Conservation (phyloP, 1,140 invertebrate species). For the Asobara japonica region DNA sequence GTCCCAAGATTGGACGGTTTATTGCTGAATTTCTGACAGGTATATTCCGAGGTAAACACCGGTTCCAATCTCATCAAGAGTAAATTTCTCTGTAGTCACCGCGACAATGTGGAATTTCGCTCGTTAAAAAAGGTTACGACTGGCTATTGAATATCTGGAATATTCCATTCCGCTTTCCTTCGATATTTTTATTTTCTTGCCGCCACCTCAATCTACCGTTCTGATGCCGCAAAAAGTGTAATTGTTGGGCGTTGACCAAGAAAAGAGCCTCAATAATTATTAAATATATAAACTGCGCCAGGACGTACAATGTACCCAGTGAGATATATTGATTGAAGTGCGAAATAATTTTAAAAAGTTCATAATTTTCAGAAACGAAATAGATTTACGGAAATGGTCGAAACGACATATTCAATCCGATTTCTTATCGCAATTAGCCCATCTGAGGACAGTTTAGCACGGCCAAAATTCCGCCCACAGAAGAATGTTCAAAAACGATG, state of each 20-base stretch:
- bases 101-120: background rate
- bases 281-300: background rate
- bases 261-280: background rate
- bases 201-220: background rate
- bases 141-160: conserved; percentile 7
- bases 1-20: background rate
- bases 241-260: background rate
- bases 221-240: background rate
- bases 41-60: background rate
- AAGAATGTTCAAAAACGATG: too few species aligned
- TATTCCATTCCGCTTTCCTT: background rate
- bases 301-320: background rate
- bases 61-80: background rate
- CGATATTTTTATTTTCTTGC: background rate
- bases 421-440: too few species aligned
- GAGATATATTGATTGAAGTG: too few species aligned
- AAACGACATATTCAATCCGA: too few species aligned
- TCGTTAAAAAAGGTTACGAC: background rate
- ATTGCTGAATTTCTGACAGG: background rate
- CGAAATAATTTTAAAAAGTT: too few species aligned
- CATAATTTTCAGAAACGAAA: too few species aligned
- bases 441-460: too few species aligned
- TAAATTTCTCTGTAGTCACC: background rate
- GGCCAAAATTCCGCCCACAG: too few species aligned
- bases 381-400: too few species aligned